Evolutionary conservation across 2,797 vertebrate genomes (phyloP).

Genomic region (Perodicticus potto): DNA sequence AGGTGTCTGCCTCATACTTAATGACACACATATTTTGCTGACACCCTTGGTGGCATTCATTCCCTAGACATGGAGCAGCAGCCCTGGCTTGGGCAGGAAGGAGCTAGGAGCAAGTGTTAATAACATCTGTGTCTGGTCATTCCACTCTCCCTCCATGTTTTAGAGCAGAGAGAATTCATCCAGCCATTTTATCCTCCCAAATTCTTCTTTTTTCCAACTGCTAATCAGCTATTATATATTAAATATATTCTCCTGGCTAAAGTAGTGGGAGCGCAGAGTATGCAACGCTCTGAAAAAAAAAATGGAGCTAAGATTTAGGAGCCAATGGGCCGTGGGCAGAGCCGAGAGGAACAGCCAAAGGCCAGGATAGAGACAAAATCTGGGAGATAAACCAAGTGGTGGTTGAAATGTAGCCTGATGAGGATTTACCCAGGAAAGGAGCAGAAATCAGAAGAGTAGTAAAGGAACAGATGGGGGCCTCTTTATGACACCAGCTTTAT

Average conservation of each 20-base stretch:
- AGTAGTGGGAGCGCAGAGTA: neutral
- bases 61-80: neutral
- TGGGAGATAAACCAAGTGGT: neutral
- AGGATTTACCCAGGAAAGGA: neutral
- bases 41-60: neutral
- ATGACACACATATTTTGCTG: neutral
- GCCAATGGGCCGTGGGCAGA: neutral
- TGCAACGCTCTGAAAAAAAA: slow-evolving; percentile 25
- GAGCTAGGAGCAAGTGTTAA: slow-evolving; percentile 29
- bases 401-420: neutral
- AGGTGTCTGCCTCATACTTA: neutral
- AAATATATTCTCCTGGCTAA: neutral
- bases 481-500: neutral
- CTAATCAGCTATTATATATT: neutral
- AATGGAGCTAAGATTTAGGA: neutral
- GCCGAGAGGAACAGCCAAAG: neutral
- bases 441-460: neutral
- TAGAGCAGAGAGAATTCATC: neutral
- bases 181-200: neutral
- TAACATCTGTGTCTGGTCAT: neutral
- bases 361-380: neutral
- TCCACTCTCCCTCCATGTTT: neutral
- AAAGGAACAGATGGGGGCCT: neutral
- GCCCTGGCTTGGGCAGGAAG: neutral
- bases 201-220: neutral